phyloP scores from a whole-genome alignment of 2,113 vertebrate species.

The Rana temporaria region DNA sequence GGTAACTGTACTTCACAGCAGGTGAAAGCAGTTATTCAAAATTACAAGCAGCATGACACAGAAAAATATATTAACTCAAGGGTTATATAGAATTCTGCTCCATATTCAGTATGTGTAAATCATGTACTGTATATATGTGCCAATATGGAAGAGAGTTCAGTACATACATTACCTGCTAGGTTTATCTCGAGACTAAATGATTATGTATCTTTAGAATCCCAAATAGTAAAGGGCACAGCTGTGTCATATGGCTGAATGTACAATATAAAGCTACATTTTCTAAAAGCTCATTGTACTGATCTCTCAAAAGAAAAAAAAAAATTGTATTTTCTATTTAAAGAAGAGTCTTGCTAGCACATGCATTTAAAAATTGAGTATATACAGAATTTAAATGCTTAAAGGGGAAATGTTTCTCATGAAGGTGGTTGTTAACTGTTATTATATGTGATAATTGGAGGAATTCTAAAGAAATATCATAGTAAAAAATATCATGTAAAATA shows the following conservation, averaged over 20 bases:
- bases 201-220: conserved; percentile 24
- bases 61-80: conserved; percentile 73
- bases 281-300: background rate
- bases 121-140: conserved; percentile 61
- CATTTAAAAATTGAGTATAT: no score
- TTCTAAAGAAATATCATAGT: no score
- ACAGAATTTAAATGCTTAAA: no score
- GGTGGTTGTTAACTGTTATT: no score
- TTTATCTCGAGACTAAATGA: conserved; percentile 56
- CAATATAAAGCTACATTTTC: background rate
- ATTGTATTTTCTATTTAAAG: no score
- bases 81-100: conserved; percentile 64
- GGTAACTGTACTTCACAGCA: conserved; percentile 70
- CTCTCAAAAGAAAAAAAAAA: background rate
- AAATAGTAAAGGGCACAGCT: conserved; percentile 33
- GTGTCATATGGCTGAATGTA: conserved; percentile 36
- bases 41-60: conserved; percentile 67
- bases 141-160: conserved; percentile 56
- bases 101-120: conserved; percentile 71
- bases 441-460: no score
- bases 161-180: conserved; percentile 52
- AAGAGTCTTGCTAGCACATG: no score
- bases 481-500: no score
- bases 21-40: conserved; percentile 77
- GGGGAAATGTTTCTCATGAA: no score